These are phyloP conservation scores for Poliocrania exsul DNA, from an alignment of 2,797 vertebrate genomes.

Conservation along the genomic window DNA sequence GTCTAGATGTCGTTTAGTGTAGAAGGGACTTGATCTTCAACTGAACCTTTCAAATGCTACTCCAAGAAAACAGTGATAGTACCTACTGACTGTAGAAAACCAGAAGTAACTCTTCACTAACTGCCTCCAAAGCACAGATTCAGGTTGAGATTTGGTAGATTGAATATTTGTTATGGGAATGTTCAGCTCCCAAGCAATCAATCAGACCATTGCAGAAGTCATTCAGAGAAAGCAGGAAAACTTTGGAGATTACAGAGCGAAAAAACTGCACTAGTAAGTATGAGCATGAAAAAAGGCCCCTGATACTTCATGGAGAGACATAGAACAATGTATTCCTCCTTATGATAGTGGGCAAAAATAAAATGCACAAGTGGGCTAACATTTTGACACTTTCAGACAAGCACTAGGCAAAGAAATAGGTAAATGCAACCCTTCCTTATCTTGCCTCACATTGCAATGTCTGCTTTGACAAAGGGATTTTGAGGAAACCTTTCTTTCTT, in stretches of 20 bases:
- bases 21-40: not conserved
- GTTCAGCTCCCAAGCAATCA: not conserved
- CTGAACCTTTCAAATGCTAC: not conserved
- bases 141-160: not conserved
- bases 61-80: not conserved
- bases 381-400: not conserved
- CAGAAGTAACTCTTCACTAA: constrained; percentile 3
- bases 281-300: not conserved
- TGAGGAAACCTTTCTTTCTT: not conserved
- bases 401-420: not conserved
- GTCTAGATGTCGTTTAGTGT: not conserved
- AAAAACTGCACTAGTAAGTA: not conserved
- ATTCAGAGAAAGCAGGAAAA: not conserved
- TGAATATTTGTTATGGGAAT: not conserved
- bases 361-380: not conserved
- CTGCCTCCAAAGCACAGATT: not conserved
- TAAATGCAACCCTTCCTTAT: not conserved
- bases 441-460: accelerated
- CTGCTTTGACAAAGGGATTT: not conserved
- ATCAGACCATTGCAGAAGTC: not conserved
- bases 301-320: not conserved
- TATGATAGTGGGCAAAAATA: not conserved
- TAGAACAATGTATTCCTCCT: not conserved
- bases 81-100: not conserved
- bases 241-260: not conserved